These are phyloP conservation scores for Dasypogon diadema DNA, from an alignment of 2,888 invertebrate genomes.

Conservation along the genomic window DNA sequence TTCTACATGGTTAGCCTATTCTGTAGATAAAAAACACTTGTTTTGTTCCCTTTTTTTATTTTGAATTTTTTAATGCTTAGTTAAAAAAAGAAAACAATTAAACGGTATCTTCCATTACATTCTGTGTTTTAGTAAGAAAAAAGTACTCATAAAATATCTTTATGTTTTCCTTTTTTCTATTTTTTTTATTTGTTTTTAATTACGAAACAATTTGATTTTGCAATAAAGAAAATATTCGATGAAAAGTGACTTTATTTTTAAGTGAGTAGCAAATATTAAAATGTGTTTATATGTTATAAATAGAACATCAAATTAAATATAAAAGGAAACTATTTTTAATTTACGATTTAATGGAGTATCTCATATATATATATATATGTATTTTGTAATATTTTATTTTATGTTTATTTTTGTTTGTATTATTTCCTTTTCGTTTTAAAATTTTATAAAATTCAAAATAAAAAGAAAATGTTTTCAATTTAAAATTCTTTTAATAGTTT, in stretches of 20 bases:
- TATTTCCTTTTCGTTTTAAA: constrained; percentile 11
- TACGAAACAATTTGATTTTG: neutral
- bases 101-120: constrained; percentile 39
- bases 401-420: neutral
- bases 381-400: neutral
- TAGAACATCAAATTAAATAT: neutral
- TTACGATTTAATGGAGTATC: constrained; percentile 11
- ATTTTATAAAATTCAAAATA: constrained; percentile 20
- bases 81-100: constrained; percentile 10
- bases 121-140: constrained; percentile 28
- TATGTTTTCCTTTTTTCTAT: neutral
- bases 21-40: no score
- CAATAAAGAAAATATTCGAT: neutral
- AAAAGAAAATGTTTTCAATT: neutral
- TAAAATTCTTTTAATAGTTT: neutral
- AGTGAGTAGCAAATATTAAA: neutral
- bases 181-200: neutral
- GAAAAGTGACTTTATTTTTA: neutral
- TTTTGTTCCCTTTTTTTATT: no score
- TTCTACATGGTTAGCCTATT: no score
- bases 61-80: neutral
- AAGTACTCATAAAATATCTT: neutral
- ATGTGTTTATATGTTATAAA: neutral
- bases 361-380: no score
- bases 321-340: constrained; percentile 19